Percentiles rank a stretch among this genome's conserved stretches.
phyloP scores from a whole-genome alignment of 2,113 vertebrate genomes.

The Ptyas mucosa region DNA sequence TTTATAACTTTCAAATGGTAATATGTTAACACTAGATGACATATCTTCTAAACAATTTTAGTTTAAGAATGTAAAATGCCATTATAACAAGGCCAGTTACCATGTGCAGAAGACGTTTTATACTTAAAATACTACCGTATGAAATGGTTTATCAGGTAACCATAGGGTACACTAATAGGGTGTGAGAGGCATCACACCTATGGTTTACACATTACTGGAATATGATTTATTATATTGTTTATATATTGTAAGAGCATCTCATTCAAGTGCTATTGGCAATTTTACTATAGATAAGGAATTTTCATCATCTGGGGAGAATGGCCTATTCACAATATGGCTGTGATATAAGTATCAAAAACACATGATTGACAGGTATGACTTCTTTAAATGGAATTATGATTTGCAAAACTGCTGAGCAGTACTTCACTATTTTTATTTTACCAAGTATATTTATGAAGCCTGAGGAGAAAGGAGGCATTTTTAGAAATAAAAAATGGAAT shows the following conservation, averaged over 20 bases:
- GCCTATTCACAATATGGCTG: neutral
- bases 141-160: neutral
- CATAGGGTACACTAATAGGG: neutral
- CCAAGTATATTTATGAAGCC: neutral
- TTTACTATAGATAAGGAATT: neutral
- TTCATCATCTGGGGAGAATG: neutral
- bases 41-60: constrained; percentile 49
- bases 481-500: neutral
- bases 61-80: neutral
- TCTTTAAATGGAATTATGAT: neutral
- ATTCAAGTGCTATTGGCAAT: neutral
- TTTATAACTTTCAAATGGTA: neutral
- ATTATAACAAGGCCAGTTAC: neutral
- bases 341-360: neutral
- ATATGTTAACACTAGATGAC: constrained; percentile 64
- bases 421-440: neutral
- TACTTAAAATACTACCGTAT: neutral
- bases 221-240: neutral
- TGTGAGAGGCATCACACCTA: neutral
- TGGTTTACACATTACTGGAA: neutral
- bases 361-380: neutral
- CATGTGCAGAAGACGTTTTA: neutral
- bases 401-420: neutral
- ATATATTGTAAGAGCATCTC: neutral
- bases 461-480: neutral